Evolutionary conservation across 2,113 vertebrate species (phyloP), one percentile per base, ranked within the genome.

Genomic region (Montifringilla adamsi): DNA sequence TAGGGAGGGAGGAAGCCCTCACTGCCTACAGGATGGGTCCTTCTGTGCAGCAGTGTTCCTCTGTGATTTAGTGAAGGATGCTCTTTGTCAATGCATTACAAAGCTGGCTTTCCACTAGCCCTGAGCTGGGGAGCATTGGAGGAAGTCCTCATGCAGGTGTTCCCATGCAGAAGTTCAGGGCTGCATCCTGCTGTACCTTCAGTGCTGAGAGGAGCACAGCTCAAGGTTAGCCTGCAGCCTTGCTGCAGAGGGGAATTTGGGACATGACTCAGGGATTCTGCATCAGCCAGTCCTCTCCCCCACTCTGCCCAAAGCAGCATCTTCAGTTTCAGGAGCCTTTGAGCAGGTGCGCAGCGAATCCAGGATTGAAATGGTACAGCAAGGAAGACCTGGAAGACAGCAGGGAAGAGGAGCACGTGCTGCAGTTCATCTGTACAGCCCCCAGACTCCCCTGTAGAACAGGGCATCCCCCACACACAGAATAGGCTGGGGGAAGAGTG

Each of bases 191-290:
- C 72, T 73, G 24, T 37, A 50, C 37, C 28, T 83, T 64, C 67
- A 73, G 53, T 28, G 26, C 78, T 0, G 2, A 78, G 39, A 78
- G 78, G 33, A 93, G 58, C 1, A 0, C 53, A 92, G 75, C 84
- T 49, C 76, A 95, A 96, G 89, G 89, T 92, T 76, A 77, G 39
- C 70, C 78, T 59, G 74, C 66, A 90, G 78, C 78, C 82, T 77
- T 56, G 73, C 89, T 95, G 85, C 94, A 96, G 89, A 69, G 47
- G 93, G 91, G 80, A 92, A 86, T 76, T 30, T 73, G 86, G 83
- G 86, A 83, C 94, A 58, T 90, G 93, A 95, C 89, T 95, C 93
- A 86, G 93, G 86, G 50, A 84, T 92, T 88, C 64, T 95, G 91
- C 76, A 84, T 62, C 66, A 95, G 63, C 31, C 5, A 1, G 35